Base-by-base conservation (phyloP, 2,797 vertebrate species). In the Fringilla coelebs region DNA sequence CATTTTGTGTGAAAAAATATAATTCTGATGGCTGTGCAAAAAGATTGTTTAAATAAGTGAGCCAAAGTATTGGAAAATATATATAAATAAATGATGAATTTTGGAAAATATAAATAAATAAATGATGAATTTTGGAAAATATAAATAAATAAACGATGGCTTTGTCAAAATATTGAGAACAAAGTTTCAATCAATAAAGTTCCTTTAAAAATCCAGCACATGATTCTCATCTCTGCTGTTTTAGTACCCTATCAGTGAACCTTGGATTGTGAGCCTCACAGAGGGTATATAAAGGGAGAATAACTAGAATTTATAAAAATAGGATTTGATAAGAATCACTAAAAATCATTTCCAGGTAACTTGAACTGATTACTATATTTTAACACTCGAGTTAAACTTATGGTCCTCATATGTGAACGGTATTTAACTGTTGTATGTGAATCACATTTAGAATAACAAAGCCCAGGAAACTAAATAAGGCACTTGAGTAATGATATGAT, bases 391-490 rank as follows among this genome's bases (percentile, higher is more conserved):
- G 77, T 45, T 92, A 60, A 89, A 71, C 46, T 91, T 95, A 54
- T 82, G 22, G 31, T 73, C 32, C 66, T 54, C 55, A 29, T 80
- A 88, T 36, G 62, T 78, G 72, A 58, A 88, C 68, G 85, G 67
- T 75, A 74, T 52, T 89, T 94, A 80, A 81, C 29, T 85, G 13
- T 67, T 85, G 32, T 54, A 45, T 61, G 43, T 73, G 67, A 94
- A 82, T 94, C 51, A 40, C 8, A 26, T 88, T 34, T 85, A 75
- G 24, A 95, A 88, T 60, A 94, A 40, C 18, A 94, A 94, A 89
- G 77, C 38, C 89, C 67, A 60, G 36, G n/a, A 92, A 96, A 94
- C n/a, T 58, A 88, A 97, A 94, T 87, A 83, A 91, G 40, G 29
- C 49, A 62, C 38, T 96, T 63, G 57, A 43, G 28, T 89, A 93